Evolutionary conservation across 2,113 vertebrate species (phyloP).

Genomic region (Pelecanus crispus): DNA sequence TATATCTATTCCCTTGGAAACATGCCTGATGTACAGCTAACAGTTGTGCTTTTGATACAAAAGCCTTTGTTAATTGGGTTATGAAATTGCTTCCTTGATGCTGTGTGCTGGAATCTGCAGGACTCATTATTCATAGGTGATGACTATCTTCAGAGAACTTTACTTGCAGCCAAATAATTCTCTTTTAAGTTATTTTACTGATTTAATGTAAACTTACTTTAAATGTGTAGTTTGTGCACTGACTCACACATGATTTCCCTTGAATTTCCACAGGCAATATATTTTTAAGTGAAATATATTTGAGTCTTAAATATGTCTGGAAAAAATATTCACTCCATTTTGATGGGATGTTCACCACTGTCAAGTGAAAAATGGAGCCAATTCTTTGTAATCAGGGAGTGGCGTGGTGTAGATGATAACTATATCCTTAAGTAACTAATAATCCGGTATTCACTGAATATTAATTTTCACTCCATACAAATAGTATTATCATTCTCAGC

Average conservation of each 20-base stretch:
- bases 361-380: neutral
- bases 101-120: conserved; percentile 27
- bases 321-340: neutral
- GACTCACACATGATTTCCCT: neutral
- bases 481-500: neutral
- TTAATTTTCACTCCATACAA: neutral
- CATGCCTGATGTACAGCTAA: neutral
- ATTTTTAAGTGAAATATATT: neutral
- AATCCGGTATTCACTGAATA: neutral
- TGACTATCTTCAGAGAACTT: conserved; percentile 55
- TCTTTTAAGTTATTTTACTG: conserved; percentile 57
- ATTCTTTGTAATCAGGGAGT: neutral
- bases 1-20: neutral
- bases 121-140: conserved; percentile 31
- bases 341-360: neutral
- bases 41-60: conserved; percentile 47
- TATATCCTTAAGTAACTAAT: neutral
- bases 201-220: conserved; percentile 38
- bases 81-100: conserved; percentile 50
- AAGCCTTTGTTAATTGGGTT: conserved; percentile 58
- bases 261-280: conserved; percentile 31
- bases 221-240: conserved; percentile 13
- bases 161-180: conserved; percentile 52
- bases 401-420: neutral
- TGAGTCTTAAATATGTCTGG: neutral